phyloP scores from a whole-genome alignment of 2,797 vertebrate species.

The Lepus townsendii region DNA sequence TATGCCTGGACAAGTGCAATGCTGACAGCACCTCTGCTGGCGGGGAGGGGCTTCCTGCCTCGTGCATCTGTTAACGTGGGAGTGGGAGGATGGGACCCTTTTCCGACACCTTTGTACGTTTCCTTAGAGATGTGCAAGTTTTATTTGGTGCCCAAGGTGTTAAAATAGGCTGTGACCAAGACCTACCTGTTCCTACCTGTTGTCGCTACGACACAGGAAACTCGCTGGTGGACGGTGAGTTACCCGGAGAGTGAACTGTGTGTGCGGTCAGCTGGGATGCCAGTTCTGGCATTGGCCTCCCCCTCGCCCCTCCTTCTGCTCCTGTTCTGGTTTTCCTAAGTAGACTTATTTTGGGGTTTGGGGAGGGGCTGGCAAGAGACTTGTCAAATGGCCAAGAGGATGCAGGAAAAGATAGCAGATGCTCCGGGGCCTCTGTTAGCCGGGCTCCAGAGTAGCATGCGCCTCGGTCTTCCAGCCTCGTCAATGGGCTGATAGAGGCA shows the following conservation, averaged over 20 bases:
- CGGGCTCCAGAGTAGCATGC: rapidly evolving
- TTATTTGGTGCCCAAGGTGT: background rate
- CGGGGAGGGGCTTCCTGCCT: background rate
- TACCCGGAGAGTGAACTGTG: background rate
- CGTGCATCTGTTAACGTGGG: background rate
- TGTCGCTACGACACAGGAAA: background rate
- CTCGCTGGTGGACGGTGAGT: constrained; percentile 49
- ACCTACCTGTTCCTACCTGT: background rate
- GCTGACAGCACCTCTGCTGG: background rate
- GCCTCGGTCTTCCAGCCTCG: background rate
- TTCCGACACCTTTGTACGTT: background rate
- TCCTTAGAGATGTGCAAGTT: background rate
- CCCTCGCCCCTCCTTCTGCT: constrained; percentile 20
- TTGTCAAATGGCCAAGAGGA: background rate
- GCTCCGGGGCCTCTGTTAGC: background rate
- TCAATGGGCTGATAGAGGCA: background rate
- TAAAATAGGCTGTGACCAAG: constrained; percentile 46
- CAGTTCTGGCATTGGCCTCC: background rate
- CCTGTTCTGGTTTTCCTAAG: background rate
- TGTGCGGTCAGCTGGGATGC: background rate
- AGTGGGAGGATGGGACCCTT: background rate
- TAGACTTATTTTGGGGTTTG: background rate
- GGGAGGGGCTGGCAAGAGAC: background rate
- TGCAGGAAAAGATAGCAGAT: background rate
- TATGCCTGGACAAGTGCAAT: rapidly evolving